These are phyloP conservation scores for Colletes latitarsis DNA, from an alignment of 1,140 invertebrate species.

Conservation along the genomic window DNA sequence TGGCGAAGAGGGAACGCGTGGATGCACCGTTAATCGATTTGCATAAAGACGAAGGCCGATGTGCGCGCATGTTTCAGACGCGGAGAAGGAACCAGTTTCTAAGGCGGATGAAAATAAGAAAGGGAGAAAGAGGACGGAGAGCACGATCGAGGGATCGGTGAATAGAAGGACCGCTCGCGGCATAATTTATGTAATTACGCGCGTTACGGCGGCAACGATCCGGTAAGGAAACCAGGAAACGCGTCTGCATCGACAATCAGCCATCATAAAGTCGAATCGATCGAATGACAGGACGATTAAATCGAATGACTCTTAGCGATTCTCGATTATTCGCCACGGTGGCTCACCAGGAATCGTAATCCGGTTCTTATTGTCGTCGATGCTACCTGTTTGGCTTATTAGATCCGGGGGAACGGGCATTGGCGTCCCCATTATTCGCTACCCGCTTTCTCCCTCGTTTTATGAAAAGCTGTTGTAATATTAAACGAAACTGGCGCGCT, in stretches of 20 bases:
- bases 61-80: conserved; percentile 33
- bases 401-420: not conserved
- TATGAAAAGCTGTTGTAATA: no score
- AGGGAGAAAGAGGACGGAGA: not conserved
- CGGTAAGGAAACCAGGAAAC: conserved; percentile 17
- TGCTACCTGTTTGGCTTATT: not conserved
- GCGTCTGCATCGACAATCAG: conserved; percentile 9
- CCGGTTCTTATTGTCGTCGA: not conserved
- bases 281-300: not conserved
- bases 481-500: no score
- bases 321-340: not conserved
- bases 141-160: not conserved
- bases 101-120: conserved; percentile 39
- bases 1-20: conserved; percentile 29
- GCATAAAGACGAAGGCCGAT: conserved; percentile 50
- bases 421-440: not conserved
- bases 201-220: conserved; percentile 25
- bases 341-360: not conserved
- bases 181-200: conserved; percentile 59
- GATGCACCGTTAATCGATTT: conserved; percentile 67
- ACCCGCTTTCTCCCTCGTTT: no score
- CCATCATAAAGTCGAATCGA: conserved; percentile 1
- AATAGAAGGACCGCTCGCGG: conserved; percentile 16
- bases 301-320: not conserved
- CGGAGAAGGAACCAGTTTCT: conserved; percentile 36